A percentile compares a stretch with the other conserved stretches of the same genome.
phyloP scores from a whole-genome alignment of 2,888 invertebrate species.

The Lasioglossum leucozonium region DNA sequence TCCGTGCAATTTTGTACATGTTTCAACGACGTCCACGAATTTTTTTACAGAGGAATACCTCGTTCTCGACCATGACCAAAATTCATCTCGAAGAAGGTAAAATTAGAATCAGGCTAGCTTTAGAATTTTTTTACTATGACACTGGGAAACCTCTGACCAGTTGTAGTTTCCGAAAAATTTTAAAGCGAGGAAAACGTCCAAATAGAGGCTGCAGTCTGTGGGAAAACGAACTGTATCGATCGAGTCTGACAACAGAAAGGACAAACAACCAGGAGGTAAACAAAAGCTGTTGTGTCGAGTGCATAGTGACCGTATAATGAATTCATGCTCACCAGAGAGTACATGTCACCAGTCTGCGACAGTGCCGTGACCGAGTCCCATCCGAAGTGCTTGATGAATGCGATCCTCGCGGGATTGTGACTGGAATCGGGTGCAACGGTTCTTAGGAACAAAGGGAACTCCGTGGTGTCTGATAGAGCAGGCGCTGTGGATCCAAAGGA shows the following conservation, averaged over 20 bases:
- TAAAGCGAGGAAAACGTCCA: neutral
- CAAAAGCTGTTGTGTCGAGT: neutral
- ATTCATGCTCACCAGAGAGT: slow-evolving; percentile 87
- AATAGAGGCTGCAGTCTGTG: too few relatives aligned
- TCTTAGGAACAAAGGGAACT: slow-evolving; percentile 95
- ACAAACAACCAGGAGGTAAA: neutral
- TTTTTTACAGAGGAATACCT: neutral
- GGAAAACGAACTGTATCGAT: neutral
- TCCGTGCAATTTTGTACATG: neutral
- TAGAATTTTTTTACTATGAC: neutral
- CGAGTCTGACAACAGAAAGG: too few relatives aligned
- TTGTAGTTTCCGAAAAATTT: too few relatives aligned
- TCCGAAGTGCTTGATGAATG: slow-evolving; percentile 91
- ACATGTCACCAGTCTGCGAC: slow-evolving; percentile 94
- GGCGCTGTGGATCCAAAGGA: slow-evolving; percentile 96
- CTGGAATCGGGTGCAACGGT: slow-evolving; percentile 96
- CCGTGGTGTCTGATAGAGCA: slow-evolving; percentile 93
- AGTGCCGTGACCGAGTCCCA: slow-evolving; percentile 96
- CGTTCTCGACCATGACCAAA: neutral
- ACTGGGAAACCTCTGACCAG: rapidly evolving
- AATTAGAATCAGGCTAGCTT: too few relatives aligned
- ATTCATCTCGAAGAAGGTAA: too few relatives aligned
- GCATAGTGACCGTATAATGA: neutral
- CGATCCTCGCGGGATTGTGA: slow-evolving; percentile 94
- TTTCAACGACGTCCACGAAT: neutral